Conservation (phyloP, 2,888 invertebrate species). For the Chrysolina oricalcia region DNA sequence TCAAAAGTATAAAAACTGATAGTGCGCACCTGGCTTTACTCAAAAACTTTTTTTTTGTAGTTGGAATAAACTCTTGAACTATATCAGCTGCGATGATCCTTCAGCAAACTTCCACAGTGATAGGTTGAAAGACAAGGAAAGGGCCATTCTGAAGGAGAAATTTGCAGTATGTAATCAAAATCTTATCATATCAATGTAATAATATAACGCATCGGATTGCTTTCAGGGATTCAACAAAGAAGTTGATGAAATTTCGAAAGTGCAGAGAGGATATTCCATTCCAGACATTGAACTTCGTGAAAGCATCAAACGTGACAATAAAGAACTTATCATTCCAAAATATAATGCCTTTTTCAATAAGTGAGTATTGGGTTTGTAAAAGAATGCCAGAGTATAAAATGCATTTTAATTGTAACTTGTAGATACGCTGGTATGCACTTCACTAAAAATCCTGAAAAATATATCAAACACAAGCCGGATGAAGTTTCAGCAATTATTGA, state of each 20-base stretch:
- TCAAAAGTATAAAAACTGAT: too few relatives aligned
- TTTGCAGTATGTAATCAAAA: slow-evolving; percentile 80
- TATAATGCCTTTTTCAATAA: slow-evolving; percentile 87
- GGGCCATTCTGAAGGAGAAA: slow-evolving; percentile 89
- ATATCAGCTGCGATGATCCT: slow-evolving; percentile 82
- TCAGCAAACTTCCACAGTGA: slow-evolving; percentile 76
- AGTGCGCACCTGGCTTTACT: background rate
- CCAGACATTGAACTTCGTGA: slow-evolving; percentile 93
- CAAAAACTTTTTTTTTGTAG: slow-evolving; percentile 69
- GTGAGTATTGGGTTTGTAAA: slow-evolving; percentile 68
- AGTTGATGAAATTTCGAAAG: slow-evolving; percentile 89
- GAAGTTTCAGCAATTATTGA: slow-evolving; percentile 89
- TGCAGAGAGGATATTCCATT: slow-evolving; percentile 92
- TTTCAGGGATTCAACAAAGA: slow-evolving; percentile 94
- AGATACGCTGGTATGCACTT: slow-evolving; percentile 85
- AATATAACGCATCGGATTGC: slow-evolving; percentile 22
- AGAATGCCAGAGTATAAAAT: background rate
- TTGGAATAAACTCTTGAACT: slow-evolving; percentile 87
- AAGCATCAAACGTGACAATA: slow-evolving; percentile 91
- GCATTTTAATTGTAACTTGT: slow-evolving; percentile 52
- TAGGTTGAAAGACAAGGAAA: slow-evolving; percentile 89
- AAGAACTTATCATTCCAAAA: slow-evolving; percentile 88
- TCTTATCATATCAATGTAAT: slow-evolving; percentile 9
- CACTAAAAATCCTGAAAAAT: slow-evolving; percentile 94
- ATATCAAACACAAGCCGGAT: slow-evolving; percentile 90